Base-by-base conservation (phyloP, 2,888 invertebrate species). In the Epirrhoe alternata region DNA sequence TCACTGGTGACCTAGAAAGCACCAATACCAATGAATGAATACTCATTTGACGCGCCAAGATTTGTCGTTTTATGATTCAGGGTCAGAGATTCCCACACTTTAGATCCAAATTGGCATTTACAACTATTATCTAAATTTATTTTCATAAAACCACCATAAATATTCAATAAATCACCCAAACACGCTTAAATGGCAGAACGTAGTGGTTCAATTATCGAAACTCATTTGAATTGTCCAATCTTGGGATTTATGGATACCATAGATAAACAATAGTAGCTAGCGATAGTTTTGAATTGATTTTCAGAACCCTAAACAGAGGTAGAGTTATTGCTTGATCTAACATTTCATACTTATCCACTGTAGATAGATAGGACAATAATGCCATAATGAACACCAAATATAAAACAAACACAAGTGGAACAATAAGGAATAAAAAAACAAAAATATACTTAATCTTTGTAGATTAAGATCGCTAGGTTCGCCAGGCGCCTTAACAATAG, bases 271-370 rank as follows among this genome's bases (percentile, higher is more conserved):
- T 78, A 81, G 73, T 74, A 76, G 73, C 77, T 80, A 71, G 77
- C 78, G 80, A 85, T 86, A 80, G 82, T 77, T 75, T 69, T 66
- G 80, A 82, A 86, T 86, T 80, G 84, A 83, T 84, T 85, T 78
- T 74, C 73, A 38, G 58, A 49, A 42, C 24, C 24, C 24, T 2
- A 71, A 69, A 72, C 75, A 83, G 79, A 83, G 86, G 86, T 87
- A 82, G 86, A 85, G 38, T 12, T 42, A 84, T 86, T 75, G 76
- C 73, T 76, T n/a, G 35, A 75, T 80, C 76, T 71, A 70, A 12
- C 2, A 42, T 33, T 24, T 24, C 1, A 33, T 7, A 7, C 7
- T 12, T 42, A 12, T 42, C 12, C 1, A 5, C 3, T 12, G 12
- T 42, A 38, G 10, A 38, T 38, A 24, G 24, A 24, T 24, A 24